Conservation (phyloP, 2,113 vertebrate species). For the Misgurnus anguillicaudatus region DNA sequence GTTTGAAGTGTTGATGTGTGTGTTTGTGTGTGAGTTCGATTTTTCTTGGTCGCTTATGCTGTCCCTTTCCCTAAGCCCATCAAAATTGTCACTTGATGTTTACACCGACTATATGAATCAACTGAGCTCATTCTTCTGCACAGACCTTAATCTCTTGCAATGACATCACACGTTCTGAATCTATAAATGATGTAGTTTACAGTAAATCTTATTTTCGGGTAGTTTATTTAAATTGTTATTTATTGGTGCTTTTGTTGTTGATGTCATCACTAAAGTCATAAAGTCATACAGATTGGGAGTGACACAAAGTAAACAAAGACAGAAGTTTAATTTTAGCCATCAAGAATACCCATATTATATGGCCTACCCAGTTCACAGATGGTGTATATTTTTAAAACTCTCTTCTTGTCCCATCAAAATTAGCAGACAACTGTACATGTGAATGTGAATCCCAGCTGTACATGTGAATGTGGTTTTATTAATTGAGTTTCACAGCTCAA, state of each 20-base stretch:
- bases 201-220: not conserved
- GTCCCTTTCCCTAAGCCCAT: constrained; percentile 18
- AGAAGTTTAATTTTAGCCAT: not conserved
- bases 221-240: not conserved
- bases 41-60: constrained; percentile 14
- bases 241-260: no score
- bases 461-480: constrained; percentile 38
- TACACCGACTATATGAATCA: not conserved
- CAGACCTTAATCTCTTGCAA: not conserved
- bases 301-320: no score
- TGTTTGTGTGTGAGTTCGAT: constrained; percentile 29
- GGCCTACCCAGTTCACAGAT: constrained; percentile 19
- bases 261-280: no score
- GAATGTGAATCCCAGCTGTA: constrained; percentile 19
- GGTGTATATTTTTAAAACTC: constrained; percentile 14
- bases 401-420: constrained; percentile 17
- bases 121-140: not conserved
- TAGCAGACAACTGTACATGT: constrained; percentile 8
- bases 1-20: constrained; percentile 32
- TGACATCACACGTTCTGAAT: not conserved
- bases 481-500: constrained; percentile 38
- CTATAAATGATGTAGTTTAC: not conserved
- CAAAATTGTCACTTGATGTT: constrained; percentile 33
- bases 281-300: no score
- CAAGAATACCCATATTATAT: not conserved